These are phyloP conservation scores for Aproaerema taeniolella DNA, from an alignment of 2,888 invertebrate genomes.

Conservation along the genomic window DNA sequence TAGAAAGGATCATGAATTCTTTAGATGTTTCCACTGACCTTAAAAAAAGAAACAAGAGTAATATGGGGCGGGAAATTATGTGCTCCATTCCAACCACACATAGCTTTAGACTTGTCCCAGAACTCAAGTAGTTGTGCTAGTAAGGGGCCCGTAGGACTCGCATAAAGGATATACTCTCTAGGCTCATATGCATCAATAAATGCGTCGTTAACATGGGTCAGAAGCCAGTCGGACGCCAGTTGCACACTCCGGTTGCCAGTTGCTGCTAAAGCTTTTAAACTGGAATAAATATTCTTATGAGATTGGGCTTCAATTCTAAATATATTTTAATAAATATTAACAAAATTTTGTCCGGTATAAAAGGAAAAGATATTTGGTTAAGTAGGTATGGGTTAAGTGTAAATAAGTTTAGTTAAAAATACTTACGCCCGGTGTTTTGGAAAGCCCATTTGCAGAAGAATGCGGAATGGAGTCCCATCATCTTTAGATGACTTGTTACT, in stretches of 20 bases:
- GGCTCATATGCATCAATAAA: slow-evolving; percentile 86
- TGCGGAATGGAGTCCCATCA: slow-evolving; percentile 86
- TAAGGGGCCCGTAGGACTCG: slow-evolving; percentile 88
- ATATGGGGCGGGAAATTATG: slow-evolving; percentile 94
- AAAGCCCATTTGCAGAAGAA: slow-evolving; percentile 92
- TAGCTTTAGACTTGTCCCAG: slow-evolving; percentile 85
- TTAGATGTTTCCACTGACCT: slow-evolving; percentile 70
- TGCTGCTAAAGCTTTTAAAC: slow-evolving; percentile 92
- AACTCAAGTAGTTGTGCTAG: slow-evolving; percentile 84
- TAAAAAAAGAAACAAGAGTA: slow-evolving; percentile 92
- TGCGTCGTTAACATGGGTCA: slow-evolving; percentile 92
- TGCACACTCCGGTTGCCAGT: slow-evolving; percentile 93
- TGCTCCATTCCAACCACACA: slow-evolving; percentile 92
- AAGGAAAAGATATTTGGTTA: not conserved
- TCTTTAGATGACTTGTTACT: slow-evolving; percentile 80
- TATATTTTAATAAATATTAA: not conserved
- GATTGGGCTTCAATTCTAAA: too few species aligned
- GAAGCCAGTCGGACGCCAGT: slow-evolving; percentile 92
- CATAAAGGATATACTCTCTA: slow-evolving; percentile 91
- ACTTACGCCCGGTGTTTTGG: slow-evolving; percentile 92
- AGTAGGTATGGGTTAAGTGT: not conserved
- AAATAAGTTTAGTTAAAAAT: not conserved
- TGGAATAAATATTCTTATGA: too few species aligned
- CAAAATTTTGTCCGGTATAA: not conserved
- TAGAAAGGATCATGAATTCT: not conserved